phyloP scores from a whole-genome alignment of 2,797 vertebrate genomes.

The Parotocinclus haroldoi region DNA sequence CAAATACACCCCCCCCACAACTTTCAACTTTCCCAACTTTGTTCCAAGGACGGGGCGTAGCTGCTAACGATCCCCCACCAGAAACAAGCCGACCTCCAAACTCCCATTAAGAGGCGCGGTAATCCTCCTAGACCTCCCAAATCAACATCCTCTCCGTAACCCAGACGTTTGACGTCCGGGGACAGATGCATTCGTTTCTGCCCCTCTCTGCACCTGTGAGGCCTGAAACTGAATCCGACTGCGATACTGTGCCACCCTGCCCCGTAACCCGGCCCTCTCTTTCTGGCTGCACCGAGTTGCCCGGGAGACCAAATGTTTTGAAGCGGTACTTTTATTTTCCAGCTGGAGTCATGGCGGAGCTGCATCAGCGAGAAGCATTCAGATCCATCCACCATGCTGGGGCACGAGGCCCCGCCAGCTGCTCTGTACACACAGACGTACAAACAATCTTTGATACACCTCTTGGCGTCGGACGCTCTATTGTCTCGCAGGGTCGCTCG shows the following conservation, averaged over 20 bases:
- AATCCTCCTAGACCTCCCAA: constrained; percentile 20
- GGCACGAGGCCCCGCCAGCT: constrained; percentile 39
- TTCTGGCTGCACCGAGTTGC: constrained; percentile 58
- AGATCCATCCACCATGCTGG: constrained; percentile 52
- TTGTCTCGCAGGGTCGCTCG: neutral
- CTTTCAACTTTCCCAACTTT: neutral
- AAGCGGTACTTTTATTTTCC: constrained; percentile 57
- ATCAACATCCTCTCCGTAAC: constrained; percentile 28
- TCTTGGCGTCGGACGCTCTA: neutral
- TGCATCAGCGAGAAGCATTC: constrained; percentile 60
- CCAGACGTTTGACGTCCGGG: constrained; percentile 46
- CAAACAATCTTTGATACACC: neutral
- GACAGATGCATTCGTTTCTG: constrained; percentile 48
- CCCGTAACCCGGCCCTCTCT: constrained; percentile 58
- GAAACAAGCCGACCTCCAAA: constrained; percentile 8
- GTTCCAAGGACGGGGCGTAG: neutral
- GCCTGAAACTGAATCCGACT: constrained; percentile 69
- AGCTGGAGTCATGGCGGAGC: constrained; percentile 36
- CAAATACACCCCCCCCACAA: too few species aligned
- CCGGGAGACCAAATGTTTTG: constrained; percentile 74
- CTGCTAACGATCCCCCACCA: constrained; percentile 4
- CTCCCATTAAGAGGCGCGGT: constrained; percentile 6
- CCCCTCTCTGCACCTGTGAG: constrained; percentile 40
- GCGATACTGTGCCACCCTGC: constrained; percentile 61
- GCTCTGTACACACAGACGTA: constrained; percentile 18